phyloP scores from a whole-genome alignment of 2,888 invertebrate genomes.

The Drosophila planitibia region DNA sequence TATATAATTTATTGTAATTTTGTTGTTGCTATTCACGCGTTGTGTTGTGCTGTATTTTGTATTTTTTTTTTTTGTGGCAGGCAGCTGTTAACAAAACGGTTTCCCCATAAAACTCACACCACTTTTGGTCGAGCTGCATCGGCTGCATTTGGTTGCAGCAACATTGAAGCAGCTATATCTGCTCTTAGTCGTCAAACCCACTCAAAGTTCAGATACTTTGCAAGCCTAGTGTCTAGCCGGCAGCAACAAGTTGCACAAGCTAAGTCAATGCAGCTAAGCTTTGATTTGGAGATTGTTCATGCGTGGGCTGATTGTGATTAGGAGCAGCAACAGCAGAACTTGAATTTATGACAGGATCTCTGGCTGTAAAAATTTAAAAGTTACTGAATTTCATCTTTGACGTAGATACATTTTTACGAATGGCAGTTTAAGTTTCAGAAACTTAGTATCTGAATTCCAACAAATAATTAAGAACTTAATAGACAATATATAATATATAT shows the following conservation, averaged over 20 bases:
- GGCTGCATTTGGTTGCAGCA: conserved; percentile 32
- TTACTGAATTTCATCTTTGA: background rate
- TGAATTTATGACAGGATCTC: background rate
- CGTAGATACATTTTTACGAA: background rate
- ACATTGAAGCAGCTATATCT: conserved; percentile 32
- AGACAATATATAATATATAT: background rate
- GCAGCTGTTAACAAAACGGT: conserved; percentile 81
- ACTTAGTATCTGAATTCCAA: background rate
- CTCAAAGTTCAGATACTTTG: conserved; percentile 64
- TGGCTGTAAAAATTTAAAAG: background rate
- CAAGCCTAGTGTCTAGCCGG: conserved; percentile 37
- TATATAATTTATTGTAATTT: conserved; percentile 80
- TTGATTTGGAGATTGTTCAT: conserved; percentile 29
- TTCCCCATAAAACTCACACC: conserved; percentile 80
- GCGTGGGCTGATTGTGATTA: conserved; percentile 65
- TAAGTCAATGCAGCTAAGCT: conserved; percentile 11
- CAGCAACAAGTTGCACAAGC: conserved; percentile 70
- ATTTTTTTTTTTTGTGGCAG: conserved; percentile 37
- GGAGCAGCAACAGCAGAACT: conserved; percentile 7
- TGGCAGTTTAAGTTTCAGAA: background rate
- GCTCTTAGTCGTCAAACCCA: conserved; percentile 65
- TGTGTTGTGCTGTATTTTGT: conserved; percentile 5
- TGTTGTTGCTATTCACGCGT: conserved; percentile 51
- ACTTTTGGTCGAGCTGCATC: conserved; percentile 31
- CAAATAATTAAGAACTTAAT: background rate